phyloP scores from a whole-genome alignment of 2,113 vertebrate genomes.

The Grammomys dolichurus region DNA sequence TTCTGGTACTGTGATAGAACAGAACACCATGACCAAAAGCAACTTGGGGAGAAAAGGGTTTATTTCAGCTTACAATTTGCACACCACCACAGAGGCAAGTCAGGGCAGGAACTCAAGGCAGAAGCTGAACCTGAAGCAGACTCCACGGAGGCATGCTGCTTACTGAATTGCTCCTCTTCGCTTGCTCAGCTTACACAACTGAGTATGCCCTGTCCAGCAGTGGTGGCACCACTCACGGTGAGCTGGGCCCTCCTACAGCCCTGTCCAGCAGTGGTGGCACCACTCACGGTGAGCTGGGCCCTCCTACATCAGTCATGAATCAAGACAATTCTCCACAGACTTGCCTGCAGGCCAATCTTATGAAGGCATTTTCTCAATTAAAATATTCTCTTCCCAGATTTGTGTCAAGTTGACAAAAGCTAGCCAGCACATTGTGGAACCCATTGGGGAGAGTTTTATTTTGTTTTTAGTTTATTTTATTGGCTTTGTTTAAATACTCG shows the following conservation, averaged over 20 bases:
- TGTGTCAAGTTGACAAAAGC: neutral
- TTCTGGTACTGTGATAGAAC: neutral
- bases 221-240: neutral
- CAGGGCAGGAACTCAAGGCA: neutral
- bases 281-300: neutral
- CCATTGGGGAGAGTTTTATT: neutral
- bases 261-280: neutral
- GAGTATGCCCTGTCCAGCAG: neutral
- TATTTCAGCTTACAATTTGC: too few relatives aligned
- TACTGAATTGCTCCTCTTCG: neutral
- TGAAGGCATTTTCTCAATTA: neutral
- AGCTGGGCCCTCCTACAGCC: neutral
- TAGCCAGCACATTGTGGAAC: neutral
- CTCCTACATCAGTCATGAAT: neutral
- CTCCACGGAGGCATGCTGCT: neutral
- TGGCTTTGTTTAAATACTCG: neutral
- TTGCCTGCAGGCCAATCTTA: neutral
- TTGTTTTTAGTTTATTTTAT: conserved; percentile 33
- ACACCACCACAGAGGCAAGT: neutral
- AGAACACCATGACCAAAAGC: neutral
- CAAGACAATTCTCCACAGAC: neutral
- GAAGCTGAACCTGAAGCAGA: neutral
- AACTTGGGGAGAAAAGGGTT: neutral
- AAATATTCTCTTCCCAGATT: neutral
- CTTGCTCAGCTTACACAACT: neutral